Percentiles rank a stretch among this genome's conserved stretches.
Conservation (phyloP, 2,888 invertebrate genomes). For the Callinectes sapidus region DNA sequence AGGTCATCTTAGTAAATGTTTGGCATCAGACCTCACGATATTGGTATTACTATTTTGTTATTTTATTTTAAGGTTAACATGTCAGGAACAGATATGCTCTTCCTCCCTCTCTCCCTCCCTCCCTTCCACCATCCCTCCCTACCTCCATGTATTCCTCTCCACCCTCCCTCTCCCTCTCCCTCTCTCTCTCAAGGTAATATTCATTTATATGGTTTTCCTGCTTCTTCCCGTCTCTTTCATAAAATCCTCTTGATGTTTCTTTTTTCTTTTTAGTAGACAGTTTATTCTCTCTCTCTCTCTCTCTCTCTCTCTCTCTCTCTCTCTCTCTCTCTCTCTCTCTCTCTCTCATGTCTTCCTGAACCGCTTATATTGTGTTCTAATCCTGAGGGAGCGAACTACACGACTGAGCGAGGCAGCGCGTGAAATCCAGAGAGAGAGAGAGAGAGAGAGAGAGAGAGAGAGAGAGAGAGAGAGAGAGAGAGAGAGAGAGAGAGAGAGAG, state of each 20-base stretch:
- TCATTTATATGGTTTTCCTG: too few species aligned
- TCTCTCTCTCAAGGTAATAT: too few species aligned
- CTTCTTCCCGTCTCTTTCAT: too few species aligned
- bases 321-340: neutral
- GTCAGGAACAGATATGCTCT: neutral
- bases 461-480: neutral
- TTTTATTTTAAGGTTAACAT: too few species aligned
- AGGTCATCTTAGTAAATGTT: neutral
- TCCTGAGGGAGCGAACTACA: too few species aligned
- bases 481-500: slow-evolving; percentile 15
- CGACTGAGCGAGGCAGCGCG: too few species aligned
- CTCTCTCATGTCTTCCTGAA: neutral
- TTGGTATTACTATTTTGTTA: neutral
- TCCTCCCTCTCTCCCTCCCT: neutral
- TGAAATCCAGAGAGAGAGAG: neutral
- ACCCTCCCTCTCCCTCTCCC: neutral
- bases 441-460: neutral
- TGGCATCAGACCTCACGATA: neutral
- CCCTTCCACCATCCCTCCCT: neutral
- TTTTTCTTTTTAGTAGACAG: too few species aligned
- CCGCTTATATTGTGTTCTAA: too few species aligned
- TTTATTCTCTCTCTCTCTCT: slow-evolving; percentile 41
- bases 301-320: neutral
- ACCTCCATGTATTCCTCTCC: too few species aligned
- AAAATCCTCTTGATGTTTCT: too few species aligned